Conservation (phyloP, 1,140 invertebrate genomes). For the Eubasilissa regina region DNA sequence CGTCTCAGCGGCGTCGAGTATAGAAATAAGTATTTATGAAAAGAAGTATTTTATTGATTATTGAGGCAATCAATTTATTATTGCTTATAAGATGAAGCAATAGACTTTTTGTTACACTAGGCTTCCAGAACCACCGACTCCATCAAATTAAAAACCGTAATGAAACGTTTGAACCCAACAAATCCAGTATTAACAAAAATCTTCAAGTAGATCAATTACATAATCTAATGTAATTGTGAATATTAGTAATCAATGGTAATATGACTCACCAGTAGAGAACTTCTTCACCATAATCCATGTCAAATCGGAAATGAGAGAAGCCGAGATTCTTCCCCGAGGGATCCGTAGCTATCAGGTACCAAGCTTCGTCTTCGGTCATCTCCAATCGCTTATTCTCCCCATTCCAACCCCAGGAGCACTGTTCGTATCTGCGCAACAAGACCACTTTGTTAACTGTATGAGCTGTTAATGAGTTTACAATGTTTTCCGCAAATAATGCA, state of each 20-base stretch:
- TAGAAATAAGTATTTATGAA: constrained; percentile 50
- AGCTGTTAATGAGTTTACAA: no score
- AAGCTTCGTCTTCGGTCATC: constrained; percentile 80
- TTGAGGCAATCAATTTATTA: constrained; percentile 32
- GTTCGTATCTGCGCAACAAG: constrained; percentile 75
- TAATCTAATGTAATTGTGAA: not conserved
- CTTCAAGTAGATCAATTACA: not conserved
- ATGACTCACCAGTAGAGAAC: constrained; percentile 70
- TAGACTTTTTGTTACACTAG: not conserved
- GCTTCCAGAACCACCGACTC: not conserved
- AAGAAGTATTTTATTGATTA: constrained; percentile 50
- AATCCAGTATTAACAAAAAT: constrained; percentile 28
- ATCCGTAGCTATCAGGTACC: constrained; percentile 79
- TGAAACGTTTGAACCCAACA: constrained; percentile 24
- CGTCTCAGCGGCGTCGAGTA: constrained; percentile 8
- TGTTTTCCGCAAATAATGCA: no score
- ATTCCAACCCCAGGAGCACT: constrained; percentile 84
- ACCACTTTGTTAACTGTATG: no score
- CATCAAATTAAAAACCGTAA: constrained; percentile 6
- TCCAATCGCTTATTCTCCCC: constrained; percentile 80
- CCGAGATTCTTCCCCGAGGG: constrained; percentile 70
- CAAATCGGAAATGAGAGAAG: constrained; percentile 74
- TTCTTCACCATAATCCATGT: constrained; percentile 70
- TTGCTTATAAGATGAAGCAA: not conserved
- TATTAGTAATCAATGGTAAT: not conserved